A percentile compares a stretch with the other conserved stretches of the same genome.
Evolutionary conservation across 2,113 vertebrate genomes (phyloP).

Genomic region (Helogale parvula): DNA sequence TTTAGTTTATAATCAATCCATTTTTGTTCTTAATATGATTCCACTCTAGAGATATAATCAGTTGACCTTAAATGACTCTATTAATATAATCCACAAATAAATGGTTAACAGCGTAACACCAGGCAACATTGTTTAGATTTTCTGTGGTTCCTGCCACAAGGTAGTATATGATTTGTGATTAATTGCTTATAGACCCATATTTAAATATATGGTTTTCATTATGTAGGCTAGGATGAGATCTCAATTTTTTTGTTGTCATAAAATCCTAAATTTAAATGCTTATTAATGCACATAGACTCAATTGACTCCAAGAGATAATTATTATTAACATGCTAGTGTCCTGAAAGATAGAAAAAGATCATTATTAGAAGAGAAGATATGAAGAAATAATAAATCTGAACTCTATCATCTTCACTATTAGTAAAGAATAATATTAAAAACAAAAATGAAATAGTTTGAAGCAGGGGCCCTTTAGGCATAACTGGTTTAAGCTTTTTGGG

Average conservation of each 20-base stretch:
- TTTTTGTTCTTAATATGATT: not conserved
- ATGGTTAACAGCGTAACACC: not conserved
- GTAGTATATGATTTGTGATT: not conserved
- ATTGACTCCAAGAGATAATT: constrained; percentile 15
- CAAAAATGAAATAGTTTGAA: not conserved
- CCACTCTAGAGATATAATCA: not conserved
- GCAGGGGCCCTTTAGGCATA: not conserved
- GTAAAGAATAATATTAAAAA: not conserved
- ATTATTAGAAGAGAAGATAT: constrained; percentile 6
- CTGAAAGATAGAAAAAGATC: not conserved
- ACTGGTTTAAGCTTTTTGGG: not conserved
- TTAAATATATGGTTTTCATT: not conserved
- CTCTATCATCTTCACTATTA: constrained; percentile 9
- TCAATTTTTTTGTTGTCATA: not conserved
- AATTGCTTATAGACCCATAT: not conserved
- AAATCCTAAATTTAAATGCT: constrained; percentile 29
- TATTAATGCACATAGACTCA: not conserved
- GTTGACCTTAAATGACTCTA: not conserved
- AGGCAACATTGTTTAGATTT: not conserved
- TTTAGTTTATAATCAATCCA: not conserved
- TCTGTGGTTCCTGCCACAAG: not conserved
- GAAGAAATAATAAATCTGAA: constrained; percentile 2
- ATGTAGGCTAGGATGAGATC: not conserved
- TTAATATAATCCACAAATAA: not conserved
- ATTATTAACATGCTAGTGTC: not conserved